phyloP scores from a whole-genome alignment of 2,888 invertebrate genomes.

The Drosophila kambysellisi region DNA sequence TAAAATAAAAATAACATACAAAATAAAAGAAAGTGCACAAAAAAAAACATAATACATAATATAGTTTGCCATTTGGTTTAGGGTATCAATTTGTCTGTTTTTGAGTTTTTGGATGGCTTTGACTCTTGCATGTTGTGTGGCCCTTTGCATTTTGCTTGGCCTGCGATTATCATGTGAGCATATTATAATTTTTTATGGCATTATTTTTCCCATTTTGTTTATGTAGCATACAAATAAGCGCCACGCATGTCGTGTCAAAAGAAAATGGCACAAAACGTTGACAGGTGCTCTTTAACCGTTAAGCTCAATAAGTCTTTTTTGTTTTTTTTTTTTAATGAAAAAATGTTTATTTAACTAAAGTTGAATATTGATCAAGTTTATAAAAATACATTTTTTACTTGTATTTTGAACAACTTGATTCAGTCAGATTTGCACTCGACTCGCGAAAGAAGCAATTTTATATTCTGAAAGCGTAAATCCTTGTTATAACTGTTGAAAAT shows the following conservation, averaged over 20 bases:
- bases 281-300: neutral
- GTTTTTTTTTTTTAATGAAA: neutral
- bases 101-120: neutral
- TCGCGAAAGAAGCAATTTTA: neutral
- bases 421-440: neutral
- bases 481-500: too few relatives aligned
- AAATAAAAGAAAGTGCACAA: neutral
- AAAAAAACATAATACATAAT: neutral
- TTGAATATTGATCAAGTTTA: neutral
- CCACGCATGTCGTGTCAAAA: constrained; percentile 24
- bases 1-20: neutral
- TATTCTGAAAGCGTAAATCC: neutral
- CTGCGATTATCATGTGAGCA: constrained; percentile 53
- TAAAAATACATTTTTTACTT: neutral
- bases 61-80: neutral
- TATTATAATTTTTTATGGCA: constrained; percentile 45
- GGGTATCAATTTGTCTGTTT: constrained; percentile 16
- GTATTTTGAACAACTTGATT: neutral
- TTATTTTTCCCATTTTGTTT: constrained; percentile 28
- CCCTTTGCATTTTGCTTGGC: constrained; percentile 27
- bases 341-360: neutral
- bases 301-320: neutral
- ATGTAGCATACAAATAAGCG: constrained; percentile 62
- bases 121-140: constrained; percentile 60
- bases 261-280: constrained; percentile 12